Percentiles rank a stretch among this genome's conserved stretches.
Evolutionary conservation across 2,797 vertebrate genomes (phyloP).

Genomic region (Percopsis omiscomaycus): DNA sequence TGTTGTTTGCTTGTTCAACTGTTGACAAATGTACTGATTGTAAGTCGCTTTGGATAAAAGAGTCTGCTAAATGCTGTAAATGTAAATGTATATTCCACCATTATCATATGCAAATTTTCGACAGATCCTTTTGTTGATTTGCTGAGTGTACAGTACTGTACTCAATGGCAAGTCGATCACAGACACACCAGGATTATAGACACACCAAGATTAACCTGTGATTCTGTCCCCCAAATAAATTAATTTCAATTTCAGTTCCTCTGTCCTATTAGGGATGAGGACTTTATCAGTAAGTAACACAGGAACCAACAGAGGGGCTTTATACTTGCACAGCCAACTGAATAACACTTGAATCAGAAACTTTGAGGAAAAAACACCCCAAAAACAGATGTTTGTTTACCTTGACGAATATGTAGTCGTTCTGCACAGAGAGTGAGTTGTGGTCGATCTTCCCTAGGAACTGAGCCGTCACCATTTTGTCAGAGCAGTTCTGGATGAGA

Average conservation of each 20-base stretch:
- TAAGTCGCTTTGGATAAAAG: too few species aligned
- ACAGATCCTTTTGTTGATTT: conserved; percentile 14
- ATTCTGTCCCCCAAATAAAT: conserved; percentile 32
- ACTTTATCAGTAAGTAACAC: conserved; percentile 28
- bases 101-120: conserved; percentile 51
- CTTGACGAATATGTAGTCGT: conserved; percentile 93
- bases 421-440: conserved; percentile 88
- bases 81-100: conserved; percentile 34
- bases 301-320: too few species aligned
- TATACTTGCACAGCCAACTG: too few species aligned
- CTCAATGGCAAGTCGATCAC: conserved; percentile 48
- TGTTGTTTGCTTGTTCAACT: too few species aligned
- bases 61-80: background rate
- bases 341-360: too few species aligned
- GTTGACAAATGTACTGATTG: too few species aligned
- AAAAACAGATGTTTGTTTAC: conserved; percentile 63
- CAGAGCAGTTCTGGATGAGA: conserved; percentile 89
- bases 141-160: background rate
- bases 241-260: conserved; percentile 26
- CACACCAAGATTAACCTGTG: conserved; percentile 36
- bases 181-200: conserved; percentile 19
- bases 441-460: conserved; percentile 86
- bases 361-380: background rate
- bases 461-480: conserved; percentile 79
- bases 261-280: conserved; percentile 19